phyloP scores from a whole-genome alignment of 53 echinoderm and acorn worm species.

The Holothuria leucospilota region DNA sequence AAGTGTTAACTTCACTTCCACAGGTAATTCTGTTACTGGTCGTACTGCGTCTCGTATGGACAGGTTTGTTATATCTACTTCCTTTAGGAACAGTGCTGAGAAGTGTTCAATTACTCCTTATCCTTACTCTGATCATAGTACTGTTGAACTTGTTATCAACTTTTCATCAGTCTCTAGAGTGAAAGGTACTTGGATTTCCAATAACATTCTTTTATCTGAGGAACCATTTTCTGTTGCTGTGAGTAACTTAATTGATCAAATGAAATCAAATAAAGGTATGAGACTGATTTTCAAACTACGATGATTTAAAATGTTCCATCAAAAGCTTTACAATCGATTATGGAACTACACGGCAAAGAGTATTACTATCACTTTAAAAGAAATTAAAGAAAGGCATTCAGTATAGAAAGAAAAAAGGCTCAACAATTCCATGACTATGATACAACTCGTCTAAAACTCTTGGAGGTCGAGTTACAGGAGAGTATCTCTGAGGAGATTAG shows the following conservation, averaged over 20 bases:
- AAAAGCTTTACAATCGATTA: neutral
- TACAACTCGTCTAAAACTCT: neutral
- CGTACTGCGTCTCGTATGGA: neutral
- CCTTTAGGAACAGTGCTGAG: neutral
- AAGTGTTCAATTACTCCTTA: neutral
- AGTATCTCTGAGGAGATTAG: neutral
- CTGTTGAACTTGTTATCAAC: neutral
- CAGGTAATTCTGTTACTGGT: neutral
- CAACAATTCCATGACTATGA: neutral
- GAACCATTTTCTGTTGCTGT: neutral
- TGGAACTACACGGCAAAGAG: neutral
- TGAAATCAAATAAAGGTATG: neutral
- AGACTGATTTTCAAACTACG: constrained; percentile 14
- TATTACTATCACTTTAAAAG: neutral
- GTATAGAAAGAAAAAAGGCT: neutral
- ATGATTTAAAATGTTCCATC: neutral
- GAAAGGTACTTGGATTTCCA: neutral
- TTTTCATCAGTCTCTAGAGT: neutral
- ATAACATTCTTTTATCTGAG: neutral
- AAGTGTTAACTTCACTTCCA: neutral
- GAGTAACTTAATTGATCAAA: neutral
- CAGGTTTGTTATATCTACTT: neutral
- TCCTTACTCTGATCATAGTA: neutral
- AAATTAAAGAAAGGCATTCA: neutral
- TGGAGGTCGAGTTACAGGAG: neutral